Evolutionary conservation across 2,888 invertebrate species (phyloP), one percentile per base, ranked within the genome.

Genomic region (Mesochorus sp.): DNA sequence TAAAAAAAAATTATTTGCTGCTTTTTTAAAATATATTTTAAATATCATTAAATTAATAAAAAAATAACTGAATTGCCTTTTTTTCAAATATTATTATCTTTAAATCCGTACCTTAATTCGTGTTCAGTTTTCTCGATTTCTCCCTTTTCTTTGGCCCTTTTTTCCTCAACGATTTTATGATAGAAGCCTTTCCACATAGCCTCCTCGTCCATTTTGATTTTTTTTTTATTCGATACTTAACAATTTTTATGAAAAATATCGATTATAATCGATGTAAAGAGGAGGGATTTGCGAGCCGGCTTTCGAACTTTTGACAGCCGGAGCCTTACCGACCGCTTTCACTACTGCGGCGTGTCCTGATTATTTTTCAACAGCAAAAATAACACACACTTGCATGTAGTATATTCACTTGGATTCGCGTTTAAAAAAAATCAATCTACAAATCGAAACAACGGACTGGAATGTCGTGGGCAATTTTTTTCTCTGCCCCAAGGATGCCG

Each of bases 171-270:
- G 28, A 91, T 85, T 80, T 89, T 89, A 3, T 89, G 85, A 85
- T 95, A 96, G 86, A 95, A 94, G 76, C 93, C 93, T 91, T 94
- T 95, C 95, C 96, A 96, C 95, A 96, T 95, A 8, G 93, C 92
- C 87, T 96, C 96, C 91, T 96, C 96, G 91, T 94, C 93, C 93
- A 92, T 90, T 17, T 44, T 62, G 47, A 59, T 19, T 34, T 80
- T 82, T 84, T n/a, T 14, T 24, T 19, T 31, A 6, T 42, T 49
- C 8, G 28, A 34, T 42, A 57, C 21, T 57, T 44, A 26, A 47
- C 51, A 39, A 10, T 19, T 53, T 14, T n/a, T n/a, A 10, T 19
- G 5, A 21, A 26, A 51, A 26, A 53, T 12, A 12, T 26, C 34
- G 31, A 34, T 62, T 61, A 49, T 51, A 34, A 14, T 37, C 28